Evolutionary conservation across 2,113 vertebrate species (phyloP), one percentile per base, ranked within the genome.

Genomic region (Polyodon spathula): DNA sequence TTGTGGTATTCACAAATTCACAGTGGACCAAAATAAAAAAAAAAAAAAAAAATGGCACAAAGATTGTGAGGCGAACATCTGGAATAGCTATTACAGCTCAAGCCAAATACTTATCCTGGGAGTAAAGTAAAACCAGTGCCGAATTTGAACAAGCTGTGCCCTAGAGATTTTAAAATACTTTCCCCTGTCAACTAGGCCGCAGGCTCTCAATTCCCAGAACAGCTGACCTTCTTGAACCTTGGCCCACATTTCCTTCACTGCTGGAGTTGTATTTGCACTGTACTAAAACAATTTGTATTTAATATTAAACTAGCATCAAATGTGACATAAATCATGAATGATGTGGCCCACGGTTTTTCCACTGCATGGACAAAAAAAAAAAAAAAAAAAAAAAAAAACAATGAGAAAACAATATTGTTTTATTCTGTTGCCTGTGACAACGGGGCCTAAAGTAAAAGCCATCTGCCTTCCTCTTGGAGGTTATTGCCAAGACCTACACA

Each of bases 71-170:
- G 73, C 60, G 73, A 76, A 88, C 86, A 86, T 88, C 86, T 88
- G 86, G 84, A 82, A 74, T 73, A 83, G 76, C 72, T 71, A 78
- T 87, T 81, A 71, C 48, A 59, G 67, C 58, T 40, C 37, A 55
- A 76, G 82, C 82, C 82, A 87, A 85, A 67, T 80, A 76, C 76
- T 73, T 76, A 70, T 83, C 80, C 82, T 85, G 81, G 73, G 83
- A 83, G 83, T 69, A 69, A 78, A 75, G 78, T 78, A 69, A 78
- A 80, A 77, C 65, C 72, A 73, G 74, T 66, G 63, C 75, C 78
- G 76, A 79, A 79, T 78, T 76, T 76, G 79, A 80, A 75, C 77
- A 65, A 74, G 82, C 80, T 78, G 73, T 73, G 70, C 83, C 71
- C 83, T 66, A 63, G 85, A 80, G 85, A 86, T 62, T 59, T 61